These are phyloP conservation scores for Augochlorella aurata DNA, from an alignment of 2,888 invertebrate genomes.

Conservation along the genomic window DNA sequence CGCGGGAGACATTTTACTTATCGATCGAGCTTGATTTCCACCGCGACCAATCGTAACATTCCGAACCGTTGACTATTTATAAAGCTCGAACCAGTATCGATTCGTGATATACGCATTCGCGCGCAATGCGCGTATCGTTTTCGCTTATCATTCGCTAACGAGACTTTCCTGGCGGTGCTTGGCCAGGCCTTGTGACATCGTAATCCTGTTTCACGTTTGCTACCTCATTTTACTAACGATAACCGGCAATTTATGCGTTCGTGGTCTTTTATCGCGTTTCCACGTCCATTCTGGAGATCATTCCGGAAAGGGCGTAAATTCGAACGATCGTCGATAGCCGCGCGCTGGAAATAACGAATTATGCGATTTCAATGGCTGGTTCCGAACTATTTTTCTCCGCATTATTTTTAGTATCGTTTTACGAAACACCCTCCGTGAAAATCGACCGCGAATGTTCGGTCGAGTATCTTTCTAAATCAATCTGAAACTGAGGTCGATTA, in stretches of 20 bases:
- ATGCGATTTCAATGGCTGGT: neutral
- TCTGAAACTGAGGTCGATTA: no score
- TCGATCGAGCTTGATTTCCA: constrained; percentile 24
- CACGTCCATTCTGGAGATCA: neutral
- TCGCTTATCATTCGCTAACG: constrained; percentile 52
- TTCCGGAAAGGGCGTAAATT: neutral
- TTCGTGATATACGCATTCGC: constrained; percentile 29
- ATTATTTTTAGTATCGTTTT: neutral
- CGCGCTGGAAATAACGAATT: neutral
- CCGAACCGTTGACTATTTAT: constrained; percentile 1
- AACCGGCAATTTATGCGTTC: constrained; percentile 43
- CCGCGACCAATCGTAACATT: constrained; percentile 31
- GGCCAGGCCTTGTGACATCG: constrained; percentile 17
- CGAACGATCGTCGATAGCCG: neutral
- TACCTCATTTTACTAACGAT: constrained; percentile 50
- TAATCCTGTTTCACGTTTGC: constrained; percentile 32
- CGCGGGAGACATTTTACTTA: constrained; percentile 19
- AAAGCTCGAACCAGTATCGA: constrained; percentile 21
- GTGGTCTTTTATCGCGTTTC: neutral
- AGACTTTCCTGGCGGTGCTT: constrained; percentile 29
- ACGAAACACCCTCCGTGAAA: neutral
- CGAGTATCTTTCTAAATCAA: neutral
- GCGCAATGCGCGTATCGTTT: constrained; percentile 29
- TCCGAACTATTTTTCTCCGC: neutral
- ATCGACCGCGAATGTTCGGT: neutral